These are phyloP conservation scores for Scleropages formosus DNA, from an alignment of 2,797 vertebrate genomes.

Conservation along the genomic window DNA sequence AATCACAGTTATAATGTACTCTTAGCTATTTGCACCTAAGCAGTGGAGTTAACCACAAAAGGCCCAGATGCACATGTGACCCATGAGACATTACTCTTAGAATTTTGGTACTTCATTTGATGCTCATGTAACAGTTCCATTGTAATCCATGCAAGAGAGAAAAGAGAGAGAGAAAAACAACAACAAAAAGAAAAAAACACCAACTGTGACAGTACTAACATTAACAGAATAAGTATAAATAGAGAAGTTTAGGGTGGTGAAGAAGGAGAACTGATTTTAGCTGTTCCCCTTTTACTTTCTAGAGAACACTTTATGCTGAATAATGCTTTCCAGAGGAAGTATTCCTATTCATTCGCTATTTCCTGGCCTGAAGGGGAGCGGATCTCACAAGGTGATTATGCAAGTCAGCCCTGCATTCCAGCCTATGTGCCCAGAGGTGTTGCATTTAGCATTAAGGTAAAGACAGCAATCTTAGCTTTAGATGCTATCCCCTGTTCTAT, in stretches of 20 bases:
- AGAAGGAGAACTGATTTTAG: not conserved
- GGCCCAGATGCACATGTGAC: not conserved
- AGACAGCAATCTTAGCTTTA: not conserved
- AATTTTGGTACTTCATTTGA: not conserved
- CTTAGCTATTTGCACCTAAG: slow-evolving; percentile 12
- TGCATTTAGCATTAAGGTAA: not conserved
- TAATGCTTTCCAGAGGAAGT: not conserved
- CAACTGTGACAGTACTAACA: not conserved
- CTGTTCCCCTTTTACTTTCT: slow-evolving; percentile 9
- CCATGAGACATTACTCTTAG: not conserved
- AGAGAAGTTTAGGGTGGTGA: slow-evolving; percentile 9
- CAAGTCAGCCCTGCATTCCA: slow-evolving; percentile 8
- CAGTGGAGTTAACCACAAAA: slow-evolving; percentile 8
- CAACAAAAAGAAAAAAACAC: not conserved
- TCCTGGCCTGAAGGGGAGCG: slow-evolving; percentile 16
- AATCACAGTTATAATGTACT: not conserved
- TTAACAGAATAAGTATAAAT: slow-evolving; percentile 4
- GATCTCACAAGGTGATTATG: slow-evolving; percentile 13
- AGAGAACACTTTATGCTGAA: slow-evolving; percentile 5
- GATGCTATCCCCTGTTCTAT: not conserved
- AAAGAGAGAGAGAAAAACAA: too few species aligned
- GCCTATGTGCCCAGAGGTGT: not conserved
- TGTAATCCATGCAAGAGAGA: too few species aligned
- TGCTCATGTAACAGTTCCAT: not conserved
- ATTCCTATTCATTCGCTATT: slow-evolving; percentile 17